A percentile compares a stretch with the other conserved stretches of the same genome.
phyloP scores from a whole-genome alignment of 1,140 invertebrate species.

The Lepeophtheirus salmonis region DNA sequence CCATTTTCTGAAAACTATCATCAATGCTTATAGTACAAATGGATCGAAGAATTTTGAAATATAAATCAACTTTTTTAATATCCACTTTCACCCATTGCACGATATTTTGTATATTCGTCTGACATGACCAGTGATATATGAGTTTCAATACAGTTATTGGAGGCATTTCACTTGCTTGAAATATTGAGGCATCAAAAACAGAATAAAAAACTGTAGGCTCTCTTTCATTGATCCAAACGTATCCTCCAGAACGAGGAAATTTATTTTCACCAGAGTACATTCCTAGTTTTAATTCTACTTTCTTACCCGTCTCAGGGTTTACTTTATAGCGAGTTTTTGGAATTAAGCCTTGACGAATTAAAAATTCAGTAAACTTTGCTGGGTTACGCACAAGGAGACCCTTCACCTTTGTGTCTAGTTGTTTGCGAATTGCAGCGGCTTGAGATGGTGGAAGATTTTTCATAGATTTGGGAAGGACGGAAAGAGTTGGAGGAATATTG shows the following conservation, averaged over 20 bases:
- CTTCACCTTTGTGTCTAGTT: constrained; percentile 53
- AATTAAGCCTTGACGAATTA: constrained; percentile 59
- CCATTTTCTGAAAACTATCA: constrained; percentile 23
- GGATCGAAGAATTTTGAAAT: constrained; percentile 20
- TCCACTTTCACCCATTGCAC: constrained; percentile 60
- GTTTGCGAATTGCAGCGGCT: no score
- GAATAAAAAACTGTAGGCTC: constrained; percentile 60
- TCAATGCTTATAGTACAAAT: constrained; percentile 22
- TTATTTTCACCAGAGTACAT: constrained; percentile 63
- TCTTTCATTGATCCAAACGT: constrained; percentile 69
- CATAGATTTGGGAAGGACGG: no score
- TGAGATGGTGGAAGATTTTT: no score
- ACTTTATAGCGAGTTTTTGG: constrained; percentile 54
- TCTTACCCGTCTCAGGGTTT: constrained; percentile 40
- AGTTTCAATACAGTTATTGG: constrained; percentile 58
- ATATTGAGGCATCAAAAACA: constrained; percentile 63
- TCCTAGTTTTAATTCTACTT: constrained; percentile 28
- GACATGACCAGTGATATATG: constrained; percentile 73
- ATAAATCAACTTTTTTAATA: constrained; percentile 20
- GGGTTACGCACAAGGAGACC: constrained; percentile 51
- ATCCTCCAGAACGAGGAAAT: constrained; percentile 48
- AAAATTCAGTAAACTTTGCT: constrained; percentile 65
- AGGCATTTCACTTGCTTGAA: constrained; percentile 50
- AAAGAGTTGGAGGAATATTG: no score
- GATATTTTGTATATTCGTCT: constrained; percentile 66